Evolutionary conservation across 2,113 vertebrate genomes (phyloP), one percentile per base, ranked within the genome.

Genomic region (Oryzias celebensis): DNA sequence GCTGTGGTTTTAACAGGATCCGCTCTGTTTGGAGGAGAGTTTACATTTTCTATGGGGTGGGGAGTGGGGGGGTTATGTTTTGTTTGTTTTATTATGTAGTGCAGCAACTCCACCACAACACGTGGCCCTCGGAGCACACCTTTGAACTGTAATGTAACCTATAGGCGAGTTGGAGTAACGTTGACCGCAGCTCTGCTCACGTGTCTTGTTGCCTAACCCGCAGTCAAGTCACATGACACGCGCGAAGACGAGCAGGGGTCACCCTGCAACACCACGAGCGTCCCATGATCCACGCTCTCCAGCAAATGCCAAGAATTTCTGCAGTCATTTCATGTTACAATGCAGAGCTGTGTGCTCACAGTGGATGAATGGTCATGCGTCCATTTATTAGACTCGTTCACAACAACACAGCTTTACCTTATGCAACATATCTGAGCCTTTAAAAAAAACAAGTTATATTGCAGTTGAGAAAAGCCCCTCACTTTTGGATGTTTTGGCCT

Each of bases 161-260:
- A 7, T 23, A 36, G 49, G 42, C 54, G 51, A n/a, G 48, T 24
- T 44, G 18, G 49, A 24, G 16, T n/a, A 1, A 24, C 67, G 36
- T 49, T 46, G 49, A 41, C 43, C 45, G 31, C 23, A 49, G 47
- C 23, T 45, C 46, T 62, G 26, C 57, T 72, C 62, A 71, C 64
- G 31, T 28, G 62, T 12, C 36, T 22, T 36, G 42, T 72, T 59
- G 51, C 28, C 18, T 61, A 63, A 77, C 55, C 17, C 24, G 22
- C 23, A 15, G 17, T 55, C 20, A 43, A 1, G 51, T 71, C 51
- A 56, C 23, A 47, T 8, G 5, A 53, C 43, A 52, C 51, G 48
- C 36, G 41, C 28, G 28, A 10, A 7, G 15, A 46, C 16, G 55
- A 49, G 20, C 57, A 46, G 54, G 52, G 52, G 53, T 66, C 14